phyloP scores from a whole-genome alignment of 2,797 vertebrate genomes.

The Pseudochirops cupreus region DNA sequence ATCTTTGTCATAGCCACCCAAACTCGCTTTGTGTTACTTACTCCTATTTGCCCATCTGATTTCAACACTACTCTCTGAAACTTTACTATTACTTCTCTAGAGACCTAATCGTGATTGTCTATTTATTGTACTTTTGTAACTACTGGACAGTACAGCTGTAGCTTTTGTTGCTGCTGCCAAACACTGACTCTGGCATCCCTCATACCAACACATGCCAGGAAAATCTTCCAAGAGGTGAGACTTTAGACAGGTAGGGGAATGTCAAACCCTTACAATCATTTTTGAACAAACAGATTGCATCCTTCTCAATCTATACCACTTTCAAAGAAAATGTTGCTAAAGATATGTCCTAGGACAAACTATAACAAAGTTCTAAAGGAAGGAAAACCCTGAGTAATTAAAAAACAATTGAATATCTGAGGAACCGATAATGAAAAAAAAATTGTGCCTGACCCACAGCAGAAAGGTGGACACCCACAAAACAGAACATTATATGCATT shows the following conservation, averaged over 20 bases:
- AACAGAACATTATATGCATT: background rate
- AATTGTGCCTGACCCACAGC: background rate
- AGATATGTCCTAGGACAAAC: background rate
- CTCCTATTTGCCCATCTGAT: background rate
- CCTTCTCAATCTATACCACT: background rate
- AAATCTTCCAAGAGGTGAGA: background rate
- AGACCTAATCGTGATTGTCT: background rate
- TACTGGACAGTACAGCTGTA: background rate
- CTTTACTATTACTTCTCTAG: background rate
- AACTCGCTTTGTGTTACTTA: background rate
- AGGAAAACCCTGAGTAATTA: background rate
- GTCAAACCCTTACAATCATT: background rate
- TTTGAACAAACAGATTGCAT: background rate
- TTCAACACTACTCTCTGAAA: background rate
- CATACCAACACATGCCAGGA: background rate
- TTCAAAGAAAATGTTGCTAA: background rate
- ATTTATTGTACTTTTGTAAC: background rate
- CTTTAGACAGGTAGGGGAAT: background rate
- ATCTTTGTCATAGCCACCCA: background rate
- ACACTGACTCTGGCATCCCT: background rate
- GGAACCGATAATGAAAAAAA: background rate
- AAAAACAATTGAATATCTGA: background rate
- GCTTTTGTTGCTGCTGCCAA: background rate
- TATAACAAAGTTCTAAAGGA: background rate
- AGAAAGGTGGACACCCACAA: background rate